Evolutionary conservation across 2,113 vertebrate genomes (phyloP).

Genomic region (Butorides virescens): DNA sequence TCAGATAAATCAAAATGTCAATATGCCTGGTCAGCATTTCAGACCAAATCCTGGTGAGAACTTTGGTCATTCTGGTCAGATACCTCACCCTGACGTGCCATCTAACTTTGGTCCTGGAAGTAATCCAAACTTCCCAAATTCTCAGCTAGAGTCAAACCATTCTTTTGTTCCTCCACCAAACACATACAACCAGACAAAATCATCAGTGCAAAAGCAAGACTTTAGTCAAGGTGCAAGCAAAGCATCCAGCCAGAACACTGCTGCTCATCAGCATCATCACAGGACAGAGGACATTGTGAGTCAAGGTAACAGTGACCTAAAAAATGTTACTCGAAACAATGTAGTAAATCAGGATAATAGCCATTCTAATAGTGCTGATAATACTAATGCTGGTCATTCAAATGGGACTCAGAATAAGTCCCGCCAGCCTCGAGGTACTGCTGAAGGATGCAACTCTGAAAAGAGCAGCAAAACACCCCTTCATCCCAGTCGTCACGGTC

Average conservation of each 20-base stretch:
- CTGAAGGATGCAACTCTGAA: slow-evolving; percentile 66
- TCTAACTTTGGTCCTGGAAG: slow-evolving; percentile 72
- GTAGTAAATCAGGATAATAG: slow-evolving; percentile 60
- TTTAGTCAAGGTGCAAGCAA: slow-evolving; percentile 68
- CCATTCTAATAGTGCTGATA: slow-evolving; percentile 69
- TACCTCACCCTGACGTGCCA: slow-evolving; percentile 67
- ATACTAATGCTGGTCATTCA: slow-evolving; percentile 66
- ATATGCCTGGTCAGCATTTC: slow-evolving; percentile 76
- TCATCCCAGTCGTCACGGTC: slow-evolving; percentile 68
- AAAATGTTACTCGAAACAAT: slow-evolving; percentile 59
- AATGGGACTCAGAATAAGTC: slow-evolving; percentile 75
- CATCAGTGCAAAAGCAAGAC: slow-evolving; percentile 73
- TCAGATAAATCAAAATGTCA: slow-evolving; percentile 69
- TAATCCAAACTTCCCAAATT: slow-evolving; percentile 67
- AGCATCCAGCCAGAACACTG: slow-evolving; percentile 55
- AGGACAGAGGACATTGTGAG: slow-evolving; percentile 69
- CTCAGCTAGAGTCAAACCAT: slow-evolving; percentile 70
- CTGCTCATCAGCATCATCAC: slow-evolving; percentile 70
- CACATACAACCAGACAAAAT: slow-evolving; percentile 66
- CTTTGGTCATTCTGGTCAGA: slow-evolving; percentile 71
- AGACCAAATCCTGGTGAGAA: slow-evolving; percentile 75
- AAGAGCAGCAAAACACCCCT: slow-evolving; percentile 71
- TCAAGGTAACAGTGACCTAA: slow-evolving; percentile 70
- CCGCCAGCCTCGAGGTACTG: slow-evolving; percentile 60
- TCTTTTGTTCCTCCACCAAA: slow-evolving; percentile 74